Evolutionary conservation across 2,113 vertebrate species (phyloP), one percentile per base, ranked within the genome.

Genomic region (Edolisoma coerulescens): DNA sequence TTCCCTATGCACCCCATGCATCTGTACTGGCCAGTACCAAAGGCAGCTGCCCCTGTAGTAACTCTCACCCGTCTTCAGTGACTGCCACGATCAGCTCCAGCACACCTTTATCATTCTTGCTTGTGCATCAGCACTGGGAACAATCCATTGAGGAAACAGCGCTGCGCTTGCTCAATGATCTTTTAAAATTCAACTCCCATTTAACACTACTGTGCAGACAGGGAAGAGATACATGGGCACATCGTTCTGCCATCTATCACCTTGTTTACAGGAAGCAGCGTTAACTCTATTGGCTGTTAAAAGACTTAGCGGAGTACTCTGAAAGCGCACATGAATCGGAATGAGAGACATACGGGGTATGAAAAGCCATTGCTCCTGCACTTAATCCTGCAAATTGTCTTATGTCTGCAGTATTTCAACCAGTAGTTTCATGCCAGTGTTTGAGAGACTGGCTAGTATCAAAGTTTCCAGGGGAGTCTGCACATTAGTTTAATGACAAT

Each of bases 101-200:
- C 49, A 82, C 19, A 56, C 33, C 39, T 39, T 44, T 37, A 50
- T 52, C 16, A 4, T 24, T 54, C 27, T 30, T 1, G 2, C n/a
- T 54, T 2, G 1, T 28, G 33, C 0, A 0, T 21, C 49, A 91
- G 53, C 10, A 39, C 13, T 0, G 3, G 37, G n/a, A 78, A 27
- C 60, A 94, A 75, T 26, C 52, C 65, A 52, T 7, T 41, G 41
- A 82, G 61, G 32, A 70, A 91, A 44, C 3, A 57, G 67, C 11
- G 16, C 50, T 87, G 67, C 11, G 16, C 50, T 87, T 64, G 56
- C n/a, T 79, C 19, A 75, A 16, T 2, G 1, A 73, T 53, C 53
- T 37, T 60, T 87, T 84, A 28, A 0, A 90, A 91, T 79, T 93
- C 41, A 69, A 50, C 35, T 85, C 1, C 0, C 28, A 57, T 77